Base-by-base conservation (phyloP, 2,113 vertebrate genomes). In the Poeciliopsis prolifica region DNA sequence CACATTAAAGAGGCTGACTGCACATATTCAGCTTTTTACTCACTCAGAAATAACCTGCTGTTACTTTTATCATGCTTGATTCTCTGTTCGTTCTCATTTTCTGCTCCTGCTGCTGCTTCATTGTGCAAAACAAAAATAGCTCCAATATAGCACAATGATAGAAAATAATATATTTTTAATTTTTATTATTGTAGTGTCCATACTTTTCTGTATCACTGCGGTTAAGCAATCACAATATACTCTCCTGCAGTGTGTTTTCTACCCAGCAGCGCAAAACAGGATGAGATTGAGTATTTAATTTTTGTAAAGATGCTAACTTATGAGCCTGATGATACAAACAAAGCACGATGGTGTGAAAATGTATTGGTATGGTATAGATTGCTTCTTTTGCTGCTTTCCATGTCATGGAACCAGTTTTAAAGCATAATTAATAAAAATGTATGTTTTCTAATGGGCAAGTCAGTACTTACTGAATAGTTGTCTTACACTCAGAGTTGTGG, bases 231-330 rank as follows among this genome's bases (percentile, higher is more conserved):
- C 65, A 66, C 70, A 78, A 61, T 74, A 61, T 79, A 51, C 65
- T 70, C 78, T 81, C 60, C 72, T 61, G n/a, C 62, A 70, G 70
- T 44, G 70, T 61, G 66, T 81, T 86, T 87, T 89, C 70, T 54
- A 66, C 70, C 69, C 78, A 88, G 73, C 40, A 80, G 77, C 74
- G 77, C 79, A 78, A 86, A 86, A 70, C 91, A 80, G 73, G 77
- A 73, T 28, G 60, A 78, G 70, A 83, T 84, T 88, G 83, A 77
- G 81, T 74, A 68, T 91, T 91, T 87, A 76, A 89, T 90, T 83
- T 80, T 87, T 82, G 64, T 80, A 89, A 87, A 88, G 81, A 90
- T 80, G 63, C 68, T 69, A 80, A 88, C 70, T 29, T 26, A 48
- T 86, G 68, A 88, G 75, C 35, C n/a, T 11, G 64, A 58, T 86